Base-by-base conservation (phyloP, 2,888 invertebrate species). In the Onthophagus sagittarius region DNA sequence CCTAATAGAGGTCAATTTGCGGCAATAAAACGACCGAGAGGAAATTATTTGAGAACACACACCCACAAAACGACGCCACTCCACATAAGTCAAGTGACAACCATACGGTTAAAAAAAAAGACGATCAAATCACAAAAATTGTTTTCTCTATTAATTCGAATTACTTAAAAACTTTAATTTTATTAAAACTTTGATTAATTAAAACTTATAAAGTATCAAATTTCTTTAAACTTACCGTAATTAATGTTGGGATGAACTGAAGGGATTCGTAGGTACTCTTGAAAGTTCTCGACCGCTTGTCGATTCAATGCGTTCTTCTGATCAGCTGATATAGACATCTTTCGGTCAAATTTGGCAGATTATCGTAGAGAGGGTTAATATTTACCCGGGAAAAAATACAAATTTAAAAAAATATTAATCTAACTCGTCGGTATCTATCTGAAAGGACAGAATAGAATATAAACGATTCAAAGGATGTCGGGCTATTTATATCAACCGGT, bases 221-320 rank as follows among this genome's bases (percentile, higher is more conserved):
- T 13, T 64, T 64, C 2, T 23, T 23, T 67, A 31, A 82, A 79
- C 89, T 88, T 86, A 95, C 96, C 91, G 84, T 97, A 97, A 84
- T 96, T 89, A 4, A 96, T 88, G 81, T 94, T 86, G 0, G 97
- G 97, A 80, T 97, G 97, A 0, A 96, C 94, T 72, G 95, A 94
- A 6, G 94, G 93, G 79, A 97, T 95, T 78, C 90, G 88, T 71
- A 98, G 86, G 87, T 97, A 98, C 81, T 95, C 93, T 72, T 93
- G 89, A 81, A 98, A 94, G 81, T 92, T 92, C 77, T 92, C 89
- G 75, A 96, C 89, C 76, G 92, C 91, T 81, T 80, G 79, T 72
- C 79, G 79, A 77, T 83, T 81, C 77, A 83, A 82, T 78, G 81
- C 81, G 77, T 80, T 77, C 77, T 79, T 81, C 75, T 81, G 73